Percentiles rank a stretch among this genome's conserved stretches.
phyloP scores from a whole-genome alignment of 1,140 invertebrate species.

The Asbolus verrucosus region DNA sequence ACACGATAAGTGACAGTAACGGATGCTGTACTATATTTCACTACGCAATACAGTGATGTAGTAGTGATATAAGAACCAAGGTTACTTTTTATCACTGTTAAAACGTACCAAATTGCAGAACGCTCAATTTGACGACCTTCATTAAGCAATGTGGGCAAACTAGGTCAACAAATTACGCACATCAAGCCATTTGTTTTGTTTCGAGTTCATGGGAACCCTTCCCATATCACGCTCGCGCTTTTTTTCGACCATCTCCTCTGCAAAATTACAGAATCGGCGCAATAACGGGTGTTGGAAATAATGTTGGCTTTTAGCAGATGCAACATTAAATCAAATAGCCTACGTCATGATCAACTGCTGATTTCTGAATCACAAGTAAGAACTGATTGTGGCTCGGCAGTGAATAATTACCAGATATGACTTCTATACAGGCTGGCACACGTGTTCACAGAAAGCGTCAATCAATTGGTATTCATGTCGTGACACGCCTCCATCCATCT shows the following conservation, averaged over 20 bases:
- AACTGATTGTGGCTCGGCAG: background rate
- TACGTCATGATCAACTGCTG: too few species aligned
- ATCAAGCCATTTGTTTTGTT: constrained; percentile 5
- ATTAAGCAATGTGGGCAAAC: constrained; percentile 2
- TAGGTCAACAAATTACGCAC: constrained; percentile 24
- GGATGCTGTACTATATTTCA: constrained; percentile 23
- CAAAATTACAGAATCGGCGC: too few species aligned
- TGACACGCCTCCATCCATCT: background rate
- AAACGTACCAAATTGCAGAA: background rate
- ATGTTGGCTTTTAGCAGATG: too few species aligned
- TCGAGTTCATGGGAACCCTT: constrained; percentile 13
- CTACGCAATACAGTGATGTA: constrained; percentile 22
- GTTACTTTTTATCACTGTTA: constrained; percentile 31
- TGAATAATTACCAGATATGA: constrained; percentile 5
- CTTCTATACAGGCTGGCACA: background rate
- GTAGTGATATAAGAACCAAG: constrained; percentile 29
- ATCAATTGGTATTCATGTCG: constrained; percentile 15
- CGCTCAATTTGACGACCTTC: constrained; percentile 18
- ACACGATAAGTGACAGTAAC: background rate
- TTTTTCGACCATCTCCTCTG: too few species aligned
- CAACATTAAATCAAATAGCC: too few species aligned
- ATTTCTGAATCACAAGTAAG: too few species aligned
- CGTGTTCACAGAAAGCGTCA: constrained; percentile 14
- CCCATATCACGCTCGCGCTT: background rate
- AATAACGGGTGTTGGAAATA: too few species aligned